Conservation (phyloP, 1,140 invertebrate genomes). For the Drosophila sechellia region DNA sequence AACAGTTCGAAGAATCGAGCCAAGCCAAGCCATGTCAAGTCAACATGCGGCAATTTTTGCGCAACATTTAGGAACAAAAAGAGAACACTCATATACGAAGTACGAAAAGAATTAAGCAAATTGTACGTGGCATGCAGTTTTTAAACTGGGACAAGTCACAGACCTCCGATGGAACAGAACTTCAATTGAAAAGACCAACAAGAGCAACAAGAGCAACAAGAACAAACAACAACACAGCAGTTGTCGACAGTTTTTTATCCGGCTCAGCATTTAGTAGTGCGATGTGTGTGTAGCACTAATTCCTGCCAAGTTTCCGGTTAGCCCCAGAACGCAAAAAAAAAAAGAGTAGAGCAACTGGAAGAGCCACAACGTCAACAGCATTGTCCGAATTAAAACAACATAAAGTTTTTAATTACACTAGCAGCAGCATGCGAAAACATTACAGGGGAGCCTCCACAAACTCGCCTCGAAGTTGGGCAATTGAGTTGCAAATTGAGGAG, state of each 20-base stretch:
- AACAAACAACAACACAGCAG: background rate
- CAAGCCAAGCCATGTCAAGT: constrained; percentile 57
- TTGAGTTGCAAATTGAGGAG: constrained; percentile 49
- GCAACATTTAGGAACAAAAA: constrained; percentile 62
- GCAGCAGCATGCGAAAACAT: constrained; percentile 30
- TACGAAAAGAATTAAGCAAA: constrained; percentile 46
- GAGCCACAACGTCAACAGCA: constrained; percentile 41
- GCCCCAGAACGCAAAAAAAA: constrained; percentile 15
- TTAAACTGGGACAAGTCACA: constrained; percentile 76
- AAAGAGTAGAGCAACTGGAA: constrained; percentile 21
- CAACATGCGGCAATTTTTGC: constrained; percentile 62
- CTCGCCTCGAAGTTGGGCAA: constrained; percentile 33
- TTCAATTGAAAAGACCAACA: constrained; percentile 63
- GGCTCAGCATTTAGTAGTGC: constrained; percentile 59
- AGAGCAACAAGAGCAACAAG: constrained; percentile 20
- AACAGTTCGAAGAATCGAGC: constrained; percentile 52
- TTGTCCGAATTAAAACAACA: constrained; percentile 71
- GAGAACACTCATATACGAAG: constrained; percentile 22
- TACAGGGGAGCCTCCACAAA: constrained; percentile 1
- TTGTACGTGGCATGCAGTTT: constrained; percentile 73
- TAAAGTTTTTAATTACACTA: constrained; percentile 69
- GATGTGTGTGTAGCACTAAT: constrained; percentile 61
- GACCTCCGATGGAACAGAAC: constrained; percentile 60
- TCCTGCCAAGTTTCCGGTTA: constrained; percentile 70
- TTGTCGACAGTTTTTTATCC: constrained; percentile 53